Evolutionary conservation across 2,888 invertebrate species (phyloP).

Genomic region (Linyphia triangularis): DNA sequence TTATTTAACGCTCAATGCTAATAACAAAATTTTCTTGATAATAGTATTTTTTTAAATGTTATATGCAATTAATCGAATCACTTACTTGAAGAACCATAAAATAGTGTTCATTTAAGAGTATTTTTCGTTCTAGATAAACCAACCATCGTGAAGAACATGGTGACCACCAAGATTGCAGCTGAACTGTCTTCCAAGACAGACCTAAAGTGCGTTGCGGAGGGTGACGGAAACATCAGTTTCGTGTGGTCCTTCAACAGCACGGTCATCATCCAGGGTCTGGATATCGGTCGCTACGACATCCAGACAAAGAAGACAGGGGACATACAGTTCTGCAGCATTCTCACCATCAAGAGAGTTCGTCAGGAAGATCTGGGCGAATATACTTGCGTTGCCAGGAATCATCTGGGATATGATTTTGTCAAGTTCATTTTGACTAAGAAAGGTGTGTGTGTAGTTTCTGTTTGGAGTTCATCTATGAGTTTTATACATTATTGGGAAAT

Average conservation of each 20-base stretch:
- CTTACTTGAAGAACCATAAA: no score
- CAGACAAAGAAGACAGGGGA: conserved; percentile 86
- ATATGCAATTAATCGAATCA: no score
- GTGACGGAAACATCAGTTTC: conserved; percentile 91
- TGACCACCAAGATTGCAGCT: conserved; percentile 90
- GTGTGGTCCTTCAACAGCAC: conserved; percentile 91
- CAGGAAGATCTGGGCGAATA: conserved; percentile 93
- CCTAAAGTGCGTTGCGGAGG: conserved; percentile 86
- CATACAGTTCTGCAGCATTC: conserved; percentile 88
- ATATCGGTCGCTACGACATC: conserved; percentile 89
- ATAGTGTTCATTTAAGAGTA: no score
- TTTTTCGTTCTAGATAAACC: conserved; percentile 88
- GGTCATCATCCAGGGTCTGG: conserved; percentile 83
- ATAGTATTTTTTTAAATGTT: no score
- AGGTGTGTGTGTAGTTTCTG: conserved; percentile 79
- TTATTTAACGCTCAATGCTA: no score
- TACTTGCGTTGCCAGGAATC: conserved; percentile 92
- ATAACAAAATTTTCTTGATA: no score
- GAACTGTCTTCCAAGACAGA: conserved; percentile 85
- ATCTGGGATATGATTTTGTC: conserved; percentile 88
- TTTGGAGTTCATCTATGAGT: no score
- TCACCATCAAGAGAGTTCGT: conserved; percentile 89
- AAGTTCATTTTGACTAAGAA: conserved; percentile 91
- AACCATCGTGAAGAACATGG: conserved; percentile 90
- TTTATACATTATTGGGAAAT: neutral